Base-by-base conservation (phyloP, 2,113 vertebrate species). In the Mastomys coucha region DNA sequence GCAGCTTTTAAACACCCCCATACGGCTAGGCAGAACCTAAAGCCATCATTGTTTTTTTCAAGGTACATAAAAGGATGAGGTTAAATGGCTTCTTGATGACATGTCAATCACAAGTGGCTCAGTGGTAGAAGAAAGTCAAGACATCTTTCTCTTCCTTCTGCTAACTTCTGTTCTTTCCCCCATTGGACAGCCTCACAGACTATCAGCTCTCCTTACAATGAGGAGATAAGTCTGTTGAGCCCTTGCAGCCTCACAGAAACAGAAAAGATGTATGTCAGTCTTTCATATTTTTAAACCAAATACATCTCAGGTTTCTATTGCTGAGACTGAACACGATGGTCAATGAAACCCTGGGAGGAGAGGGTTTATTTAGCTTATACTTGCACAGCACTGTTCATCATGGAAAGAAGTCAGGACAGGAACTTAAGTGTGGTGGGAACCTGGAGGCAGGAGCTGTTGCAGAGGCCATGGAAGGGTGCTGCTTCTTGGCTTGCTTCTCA, bases 21-120 rank as follows among this genome's bases (percentile, higher is more conserved):
- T 0, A 26, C 19, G 17, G 56, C 3, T 72, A 88, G 75, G 53
- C 31, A 84, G 39, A 93, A 11, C 24, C 39, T 76, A 53, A 91
- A 67, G 84, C 58, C 19, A 76, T 70, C 39, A 33, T 94, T 88
- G 72, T 67, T 91, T 95, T 31, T 94, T 94, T 33, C 31, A 36
- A 14, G 5, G 33, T 14, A 77, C 76, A n/a, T 13, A 80, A 86
- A 69, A 16, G 5, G 24, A 33, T 28, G n/a, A 33, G 84, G 53
- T 28, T 58, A 70, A 89, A 76, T 67, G 70, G 28, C 17, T 95
- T 86, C 13, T 5, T 26, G 42, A 51, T 31, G n/a, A 63, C 75
- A 69, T 53, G 20, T 82, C 84, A 58, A 13, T 91, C 82, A 90
- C 33, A 19, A 19, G 60, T 70, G 67, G n/a, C 51, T 13, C 26